Evolutionary conservation across 2,888 invertebrate genomes (phyloP), one percentile per base, ranked within the genome.

Genomic region (Iphiclides podalirius): DNA sequence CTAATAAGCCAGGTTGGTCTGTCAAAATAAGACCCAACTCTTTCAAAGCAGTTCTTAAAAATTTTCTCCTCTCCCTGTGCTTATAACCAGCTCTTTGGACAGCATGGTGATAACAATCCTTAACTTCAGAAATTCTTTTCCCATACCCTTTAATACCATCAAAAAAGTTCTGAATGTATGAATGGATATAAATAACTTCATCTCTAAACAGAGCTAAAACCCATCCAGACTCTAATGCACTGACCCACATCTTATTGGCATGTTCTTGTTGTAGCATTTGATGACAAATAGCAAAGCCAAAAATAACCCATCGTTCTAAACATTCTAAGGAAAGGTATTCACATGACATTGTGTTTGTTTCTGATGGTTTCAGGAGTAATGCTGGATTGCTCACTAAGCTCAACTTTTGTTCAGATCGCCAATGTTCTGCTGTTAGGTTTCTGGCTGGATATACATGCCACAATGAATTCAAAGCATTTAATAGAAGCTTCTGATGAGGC

Each of bases 231-330:
- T 98, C 96, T 41, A 99, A 85, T 0, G 98, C 96, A 60, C 94
- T 94, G 4, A 95, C 92, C 96, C 98, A 99, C 80, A 99, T 92
- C 75, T 94, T 94, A 67, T 95, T 95, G 2, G 94, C 94, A 61
- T 94, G 94, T 31, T 94, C 94, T 66, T 96, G 95, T 59, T 94
- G 94, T 31, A 99, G 86, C 79, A 94, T 93, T 68, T 94, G 95
- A 77, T 98, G 97, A 70, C 97, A 96, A 31, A 99, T 86, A 57
- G 98, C 92, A 67, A 98, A 93, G 0, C 98, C 98, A 79, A 99
- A 95, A 61, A 99, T 95, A 16, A 99, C 95, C 98, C 98, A 99
- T 67, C 97, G 92, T 72, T 99, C 99, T 91, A 99, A 94, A 31
- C 93, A 92, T 71, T 99, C 99, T 52, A 99, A 82, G 0, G 99